These are phyloP conservation scores for Acropternis orthonyx DNA, from an alignment of 2,797 vertebrate species.

Conservation along the genomic window DNA sequence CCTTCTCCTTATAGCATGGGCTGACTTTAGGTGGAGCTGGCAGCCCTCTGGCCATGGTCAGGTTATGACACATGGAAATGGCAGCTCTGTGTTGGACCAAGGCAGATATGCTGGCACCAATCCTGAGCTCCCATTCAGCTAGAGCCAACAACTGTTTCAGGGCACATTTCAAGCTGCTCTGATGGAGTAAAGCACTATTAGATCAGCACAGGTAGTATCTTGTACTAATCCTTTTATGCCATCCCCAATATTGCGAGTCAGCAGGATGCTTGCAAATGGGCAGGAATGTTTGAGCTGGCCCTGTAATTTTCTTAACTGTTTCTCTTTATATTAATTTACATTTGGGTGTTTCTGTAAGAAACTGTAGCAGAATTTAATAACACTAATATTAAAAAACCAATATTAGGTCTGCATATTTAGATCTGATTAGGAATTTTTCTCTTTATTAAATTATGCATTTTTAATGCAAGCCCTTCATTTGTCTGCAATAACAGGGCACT, in stretches of 20 bases:
- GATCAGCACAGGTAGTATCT: background rate
- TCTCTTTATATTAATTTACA: constrained; percentile 62
- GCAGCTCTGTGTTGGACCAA: background rate
- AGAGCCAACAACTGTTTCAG: accelerated
- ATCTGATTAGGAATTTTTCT: constrained; percentile 66
- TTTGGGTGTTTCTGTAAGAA: constrained; percentile 45
- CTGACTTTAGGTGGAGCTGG: background rate
- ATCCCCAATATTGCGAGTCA: background rate
- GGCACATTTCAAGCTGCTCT: background rate
- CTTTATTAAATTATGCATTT: constrained; percentile 75
- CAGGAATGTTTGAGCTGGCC: constrained; percentile 28
- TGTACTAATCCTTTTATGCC: background rate
- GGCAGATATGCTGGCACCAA: accelerated
- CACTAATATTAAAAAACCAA: constrained; percentile 55
- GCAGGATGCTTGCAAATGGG: background rate
- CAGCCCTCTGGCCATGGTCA: background rate
- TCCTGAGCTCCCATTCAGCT: background rate
- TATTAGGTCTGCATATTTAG: constrained; percentile 62
- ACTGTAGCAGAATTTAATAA: constrained; percentile 60
- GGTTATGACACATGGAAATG: accelerated
- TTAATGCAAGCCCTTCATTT: constrained; percentile 65
- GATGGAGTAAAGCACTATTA: background rate
- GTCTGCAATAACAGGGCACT: constrained; percentile 6
- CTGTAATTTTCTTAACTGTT: constrained; percentile 52
- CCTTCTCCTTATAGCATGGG: background rate